These are phyloP conservation scores for Tapirus indicus DNA, from an alignment of 2,797 vertebrate genomes.

Conservation along the genomic window DNA sequence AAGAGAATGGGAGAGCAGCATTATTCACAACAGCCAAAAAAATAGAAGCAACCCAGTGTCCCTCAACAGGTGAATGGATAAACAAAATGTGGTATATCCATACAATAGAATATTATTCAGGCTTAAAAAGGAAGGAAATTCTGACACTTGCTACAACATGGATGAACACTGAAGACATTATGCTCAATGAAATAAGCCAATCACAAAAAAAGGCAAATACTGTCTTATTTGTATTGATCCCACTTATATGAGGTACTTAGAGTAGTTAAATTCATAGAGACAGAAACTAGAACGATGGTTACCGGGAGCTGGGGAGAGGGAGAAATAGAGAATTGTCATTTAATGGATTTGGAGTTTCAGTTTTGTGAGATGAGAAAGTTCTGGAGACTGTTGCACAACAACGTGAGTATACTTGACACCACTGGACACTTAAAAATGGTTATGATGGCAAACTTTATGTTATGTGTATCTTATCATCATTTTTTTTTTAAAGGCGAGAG, in stretches of 20 bases:
- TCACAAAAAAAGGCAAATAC: background rate
- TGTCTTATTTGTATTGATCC: background rate
- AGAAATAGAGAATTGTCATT: background rate
- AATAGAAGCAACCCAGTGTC: background rate
- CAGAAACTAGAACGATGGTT: background rate
- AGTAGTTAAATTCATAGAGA: background rate
- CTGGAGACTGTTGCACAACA: background rate
- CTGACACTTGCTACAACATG: background rate
- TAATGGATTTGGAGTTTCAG: background rate
- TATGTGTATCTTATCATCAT: background rate
- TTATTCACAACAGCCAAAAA: background rate
- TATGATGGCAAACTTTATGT: background rate
- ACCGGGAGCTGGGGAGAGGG: no score
- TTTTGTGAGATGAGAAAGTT: background rate
- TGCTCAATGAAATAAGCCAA: background rate
- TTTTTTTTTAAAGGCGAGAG: background rate
- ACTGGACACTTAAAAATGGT: background rate
- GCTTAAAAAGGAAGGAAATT: background rate
- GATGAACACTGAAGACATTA: background rate
- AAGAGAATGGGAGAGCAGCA: background rate
- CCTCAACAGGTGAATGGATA: background rate
- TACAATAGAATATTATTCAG: background rate
- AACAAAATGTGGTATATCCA: background rate
- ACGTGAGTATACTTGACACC: background rate
- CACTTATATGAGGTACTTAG: background rate